Percentiles rank a stretch among this genome's conserved stretches.
phyloP scores from a whole-genome alignment of 2,888 invertebrate species.

The Zootermopsis nevadensis region DNA sequence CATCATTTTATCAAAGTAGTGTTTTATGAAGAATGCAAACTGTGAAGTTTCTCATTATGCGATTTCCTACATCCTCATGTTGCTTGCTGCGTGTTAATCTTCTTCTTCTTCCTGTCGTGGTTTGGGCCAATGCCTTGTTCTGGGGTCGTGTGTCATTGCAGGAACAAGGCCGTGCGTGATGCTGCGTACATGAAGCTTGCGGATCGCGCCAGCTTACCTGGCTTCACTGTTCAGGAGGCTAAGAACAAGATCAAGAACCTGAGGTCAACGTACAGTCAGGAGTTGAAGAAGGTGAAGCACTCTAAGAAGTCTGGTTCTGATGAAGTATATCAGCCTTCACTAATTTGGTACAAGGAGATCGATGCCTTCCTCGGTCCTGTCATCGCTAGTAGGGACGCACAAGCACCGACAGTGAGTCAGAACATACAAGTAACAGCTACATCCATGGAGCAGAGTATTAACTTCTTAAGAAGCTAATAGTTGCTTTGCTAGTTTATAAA shows the following conservation, averaged over 20 bases:
- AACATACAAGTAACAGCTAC: too few relatives aligned
- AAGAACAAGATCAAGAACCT: constrained; percentile 25
- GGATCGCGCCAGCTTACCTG: not conserved
- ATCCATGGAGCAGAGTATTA: too few relatives aligned
- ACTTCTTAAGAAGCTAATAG: too few relatives aligned
- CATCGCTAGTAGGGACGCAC: not conserved
- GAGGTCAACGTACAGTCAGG: constrained; percentile 17
- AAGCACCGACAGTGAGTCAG: not conserved
- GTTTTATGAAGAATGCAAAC: too few relatives aligned
- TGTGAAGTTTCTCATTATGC: too few relatives aligned
- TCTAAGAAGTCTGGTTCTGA: not conserved
- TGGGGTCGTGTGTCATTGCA: not conserved
- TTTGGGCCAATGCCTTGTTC: too few relatives aligned
- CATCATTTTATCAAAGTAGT: too few relatives aligned
- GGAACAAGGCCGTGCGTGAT: constrained; percentile 17
- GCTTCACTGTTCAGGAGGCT: constrained; percentile 26
- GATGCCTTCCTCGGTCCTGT: constrained; percentile 26
- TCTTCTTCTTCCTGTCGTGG: too few relatives aligned
- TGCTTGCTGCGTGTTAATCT: too few relatives aligned
- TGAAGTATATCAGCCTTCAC: constrained; percentile 17
- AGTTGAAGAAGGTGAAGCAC: constrained; percentile 7
- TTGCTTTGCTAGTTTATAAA: too few relatives aligned
- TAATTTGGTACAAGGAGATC: constrained; percentile 17
- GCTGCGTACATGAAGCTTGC: not conserved
- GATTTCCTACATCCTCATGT: too few relatives aligned